phyloP scores from a whole-genome alignment of 1,140 invertebrate genomes.

The Drosophila pallidifrons region DNA sequence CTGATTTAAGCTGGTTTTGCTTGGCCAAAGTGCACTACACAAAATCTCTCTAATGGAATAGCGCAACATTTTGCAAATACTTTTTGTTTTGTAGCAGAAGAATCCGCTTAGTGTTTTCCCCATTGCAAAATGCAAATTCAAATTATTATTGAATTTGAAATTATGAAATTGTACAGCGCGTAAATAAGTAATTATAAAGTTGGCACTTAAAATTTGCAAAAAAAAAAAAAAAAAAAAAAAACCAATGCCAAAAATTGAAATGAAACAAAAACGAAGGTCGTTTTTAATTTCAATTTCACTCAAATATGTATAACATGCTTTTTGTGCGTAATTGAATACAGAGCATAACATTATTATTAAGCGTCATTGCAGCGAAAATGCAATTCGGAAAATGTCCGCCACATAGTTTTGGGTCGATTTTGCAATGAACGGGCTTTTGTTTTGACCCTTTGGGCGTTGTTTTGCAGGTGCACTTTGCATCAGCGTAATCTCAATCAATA shows the following conservation, averaged over 20 bases:
- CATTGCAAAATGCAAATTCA: background rate
- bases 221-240: background rate
- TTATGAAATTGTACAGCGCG: conserved; percentile 2
- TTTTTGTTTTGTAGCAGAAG: background rate
- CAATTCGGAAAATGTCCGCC: background rate
- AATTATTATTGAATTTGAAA: background rate
- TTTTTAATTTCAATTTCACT: background rate
- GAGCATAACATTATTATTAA: background rate
- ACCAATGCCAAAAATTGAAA: background rate
- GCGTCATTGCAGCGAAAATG: background rate
- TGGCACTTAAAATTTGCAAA: conserved; percentile 4
- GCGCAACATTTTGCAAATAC: background rate
- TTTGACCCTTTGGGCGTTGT: background rate
- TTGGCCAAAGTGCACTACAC: background rate
- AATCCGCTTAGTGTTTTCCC: too few relatives aligned
- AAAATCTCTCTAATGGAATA: background rate
- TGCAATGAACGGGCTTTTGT: background rate
- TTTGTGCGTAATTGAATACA: background rate
- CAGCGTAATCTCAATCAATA: conserved; percentile 63
- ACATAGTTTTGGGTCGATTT: background rate
- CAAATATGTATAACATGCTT: background rate
- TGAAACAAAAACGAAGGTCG: background rate
- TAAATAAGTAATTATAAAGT: conserved; percentile 18
- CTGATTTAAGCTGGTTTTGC: too few relatives aligned
- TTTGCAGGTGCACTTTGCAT: background rate